Conservation (phyloP, 2,888 invertebrate genomes). For the Drosophila anomalata region DNA sequence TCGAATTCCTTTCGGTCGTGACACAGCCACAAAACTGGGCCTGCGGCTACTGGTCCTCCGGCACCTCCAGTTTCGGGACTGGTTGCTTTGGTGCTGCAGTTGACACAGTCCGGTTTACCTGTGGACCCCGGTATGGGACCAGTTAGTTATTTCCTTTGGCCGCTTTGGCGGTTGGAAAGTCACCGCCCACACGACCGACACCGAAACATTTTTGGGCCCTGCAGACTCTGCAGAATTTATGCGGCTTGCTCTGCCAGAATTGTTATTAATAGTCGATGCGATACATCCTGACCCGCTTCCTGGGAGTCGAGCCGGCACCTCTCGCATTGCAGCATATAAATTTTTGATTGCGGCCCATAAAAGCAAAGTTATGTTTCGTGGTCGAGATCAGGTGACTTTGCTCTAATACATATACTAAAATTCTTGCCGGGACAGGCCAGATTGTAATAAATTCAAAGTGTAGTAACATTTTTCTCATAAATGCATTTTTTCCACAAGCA, state of each 20-base stretch:
- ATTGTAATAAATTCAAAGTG: background rate
- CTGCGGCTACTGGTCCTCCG: slow-evolving; percentile 11
- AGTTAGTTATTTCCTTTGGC: slow-evolving; percentile 7
- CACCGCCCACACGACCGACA: slow-evolving; percentile 13
- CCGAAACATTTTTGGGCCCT: slow-evolving; percentile 14
- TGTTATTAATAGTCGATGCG: slow-evolving; percentile 57
- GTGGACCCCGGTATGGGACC: background rate
- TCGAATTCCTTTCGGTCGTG: slow-evolving; percentile 7
- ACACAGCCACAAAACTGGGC: slow-evolving; percentile 39
- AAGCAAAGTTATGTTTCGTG: slow-evolving; percentile 45
- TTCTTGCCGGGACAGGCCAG: background rate
- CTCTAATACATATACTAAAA: slow-evolving; percentile 17
- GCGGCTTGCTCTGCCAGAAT: slow-evolving; percentile 41
- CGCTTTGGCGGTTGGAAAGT: slow-evolving; percentile 10
- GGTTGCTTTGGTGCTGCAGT: slow-evolving; percentile 24
- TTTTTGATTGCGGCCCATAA: slow-evolving; percentile 48
- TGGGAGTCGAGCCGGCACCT: slow-evolving; percentile 7
- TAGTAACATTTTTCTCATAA: background rate
- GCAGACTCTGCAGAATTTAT: slow-evolving; percentile 30
- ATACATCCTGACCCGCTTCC: slow-evolving; percentile 38
- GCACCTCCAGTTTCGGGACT: background rate
- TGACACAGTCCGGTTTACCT: slow-evolving; percentile 34
- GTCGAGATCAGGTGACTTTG: slow-evolving; percentile 29
- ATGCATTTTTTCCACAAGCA: background rate
- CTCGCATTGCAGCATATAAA: slow-evolving; percentile 40